Evolutionary conservation across 30 jellyfish, hydroid and myxozoan genomes (phyloP), one percentile per base, ranked within the genome.

Genomic region (Sanderia malayensis): DNA sequence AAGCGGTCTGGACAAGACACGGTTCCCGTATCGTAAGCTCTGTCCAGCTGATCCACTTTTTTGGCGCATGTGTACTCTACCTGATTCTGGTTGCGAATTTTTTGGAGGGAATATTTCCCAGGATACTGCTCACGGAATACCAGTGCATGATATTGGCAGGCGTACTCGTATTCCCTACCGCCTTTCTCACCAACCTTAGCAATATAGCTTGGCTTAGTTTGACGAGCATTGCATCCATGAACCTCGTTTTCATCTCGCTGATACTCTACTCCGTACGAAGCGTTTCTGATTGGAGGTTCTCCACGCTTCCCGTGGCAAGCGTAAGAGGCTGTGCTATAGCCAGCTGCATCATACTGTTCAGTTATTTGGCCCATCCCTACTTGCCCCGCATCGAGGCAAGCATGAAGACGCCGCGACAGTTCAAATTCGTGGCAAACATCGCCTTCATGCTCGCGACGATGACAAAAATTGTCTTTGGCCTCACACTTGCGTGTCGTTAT

Each of bases 361-460:
- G 96, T 71, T 86, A 72, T 52, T 87, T 86, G 2, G 96, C 96
- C 6, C 96, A 86, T 53, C 96, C 96, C 18, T 86, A 86, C 63
- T 74, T 86, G 11, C 96, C 96, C 27, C 66, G 79, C 44, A 86
- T 86, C 13, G 96, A 86, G 44, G 92, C 78, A 29, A 77, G 73
- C 69, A 86, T 86, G 96, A 79, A 76, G 46, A 44, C 72, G 20
- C 92, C 88, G 55, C 32, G 46, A n/a, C 79, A 77, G 74, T 86
- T 76, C 63, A 76, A 62, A 32, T 30, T 32, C 41, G 96, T 86
- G 26, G 64, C 92, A n/a, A 76, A 71, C 52, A 27, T 76, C 34
- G 86, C 96, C 29, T 86, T 76, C 52, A 70, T 78, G 29, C 22
- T 74, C 26, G 96, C 96, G 49, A 86, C 96, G 13, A 46, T 78